Evolutionary conservation across 2,113 vertebrate species (phyloP), one percentile per base, ranked within the genome.

Genomic region (Ciconia boyciana): DNA sequence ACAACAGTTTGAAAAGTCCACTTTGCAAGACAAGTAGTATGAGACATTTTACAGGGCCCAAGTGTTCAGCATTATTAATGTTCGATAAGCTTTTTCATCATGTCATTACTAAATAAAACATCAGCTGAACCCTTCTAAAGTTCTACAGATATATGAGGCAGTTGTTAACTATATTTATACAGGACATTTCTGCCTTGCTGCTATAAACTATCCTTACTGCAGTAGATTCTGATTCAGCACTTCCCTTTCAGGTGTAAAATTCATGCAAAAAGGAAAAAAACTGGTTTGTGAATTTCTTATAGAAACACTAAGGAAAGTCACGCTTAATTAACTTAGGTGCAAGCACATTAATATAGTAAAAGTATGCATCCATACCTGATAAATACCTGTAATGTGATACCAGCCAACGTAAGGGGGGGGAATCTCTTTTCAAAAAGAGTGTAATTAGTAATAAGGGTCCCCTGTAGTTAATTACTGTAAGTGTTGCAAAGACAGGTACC

Each of bases 91-190:
- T 96, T 96, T 96, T 97, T 95, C 93, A 96, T 89, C 78, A 44
- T 70, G 48, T 61, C 93, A 60, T 93, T 97, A 69, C 87, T 93
- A 97, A 97, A 97, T 93, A 97, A 97, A 98, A 96, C 44, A 96
- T 48, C 82, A 83, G 93, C 94, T 66, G 66, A 97, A 97, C 76
- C 80, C 70, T 85, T 74, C 85, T 52, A 62, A 92, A 93, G 58
- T 70, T 87, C 71, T 93, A 49, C 64, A 95, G 94, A 94, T 96
- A 97, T 96, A 97, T 51, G 91, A 95, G 80, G 81, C 84, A 94
- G 84, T 89, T 88, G 25, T 64, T 94, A 85, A 94, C 92, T 96
- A 55, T 71, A 94, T 94, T 98, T 97, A 96, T 89, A 90, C 34
- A 44, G 83, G 81, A 95, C 75, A 31, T 77, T 97, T 95, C 49